These are phyloP conservation scores for Cricetomys ansorgei DNA, from an alignment of 2,113 vertebrate genomes.

Conservation along the genomic window DNA sequence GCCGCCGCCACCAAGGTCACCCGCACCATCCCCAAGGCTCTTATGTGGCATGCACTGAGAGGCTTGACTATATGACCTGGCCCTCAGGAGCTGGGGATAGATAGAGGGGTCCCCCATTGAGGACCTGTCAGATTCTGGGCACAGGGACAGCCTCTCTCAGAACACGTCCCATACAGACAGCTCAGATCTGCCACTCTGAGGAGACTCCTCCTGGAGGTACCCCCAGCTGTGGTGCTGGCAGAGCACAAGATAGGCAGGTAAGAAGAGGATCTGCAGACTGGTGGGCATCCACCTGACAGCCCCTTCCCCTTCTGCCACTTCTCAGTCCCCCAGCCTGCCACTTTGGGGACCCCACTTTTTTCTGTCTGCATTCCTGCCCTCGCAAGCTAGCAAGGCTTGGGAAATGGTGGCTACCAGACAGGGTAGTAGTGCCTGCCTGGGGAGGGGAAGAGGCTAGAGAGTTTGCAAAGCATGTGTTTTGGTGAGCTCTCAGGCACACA, in stretches of 20 bases:
- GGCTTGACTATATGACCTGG: not conserved
- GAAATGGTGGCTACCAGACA: not conserved
- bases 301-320: not conserved
- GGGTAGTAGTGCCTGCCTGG: not conserved
- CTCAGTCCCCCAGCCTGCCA: not conserved
- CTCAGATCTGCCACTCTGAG: not conserved
- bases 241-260: not conserved
- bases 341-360: conserved; percentile 3
- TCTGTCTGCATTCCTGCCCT: not conserved
- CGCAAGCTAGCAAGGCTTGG: not conserved
- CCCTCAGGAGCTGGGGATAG: not conserved
- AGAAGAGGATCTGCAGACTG: not conserved
- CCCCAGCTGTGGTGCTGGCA: not conserved
- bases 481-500: not conserved
- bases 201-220: not conserved
- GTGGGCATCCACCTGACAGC: not conserved
- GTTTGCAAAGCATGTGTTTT: not conserved
- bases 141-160: not conserved
- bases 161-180: not conserved
- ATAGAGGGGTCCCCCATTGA: not conserved
- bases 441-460: not conserved
- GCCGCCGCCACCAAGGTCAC: not conserved
- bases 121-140: not conserved
- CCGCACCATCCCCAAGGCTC: not conserved
- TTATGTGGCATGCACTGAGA: not conserved